Base-by-base conservation (phyloP, 1,140 invertebrate genomes). In the Lamellibrachia luymesi region DNA sequence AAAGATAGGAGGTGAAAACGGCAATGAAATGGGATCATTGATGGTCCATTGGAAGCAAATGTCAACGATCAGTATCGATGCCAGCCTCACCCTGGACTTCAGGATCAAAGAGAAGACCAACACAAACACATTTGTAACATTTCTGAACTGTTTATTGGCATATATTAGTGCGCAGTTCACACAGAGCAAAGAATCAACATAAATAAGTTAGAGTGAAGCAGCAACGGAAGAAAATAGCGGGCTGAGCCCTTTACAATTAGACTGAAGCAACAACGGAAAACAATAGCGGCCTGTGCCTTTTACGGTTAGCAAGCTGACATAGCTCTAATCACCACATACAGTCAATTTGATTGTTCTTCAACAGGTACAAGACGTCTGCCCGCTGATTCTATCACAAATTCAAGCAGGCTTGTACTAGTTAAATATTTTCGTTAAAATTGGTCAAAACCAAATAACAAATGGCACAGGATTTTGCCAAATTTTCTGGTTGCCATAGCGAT, bases 91-190 rank as follows among this genome's bases (percentile, higher is more conserved):
- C 38, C 38, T 1, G 38, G 38, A 38, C 38, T 38, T 38, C 38
- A 38, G 38, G 38, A 38, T 38, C 38, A 38, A 38, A 38, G 38
- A 38, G 38, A 1, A 38, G 38, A 80, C 13, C 64, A 80, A 80
- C 13, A 80, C 17, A 22, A 80, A 80, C 13, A 80, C 64, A 80
- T 17, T 80, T 80, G 25, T 6, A 80, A 80, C 64, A 80, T 80
- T 80, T 80, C 64, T 80, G 64, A 80, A 80, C 64, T 80, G 64
- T 80, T 80, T 80, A 80, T 80, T 80, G 64, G 64, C 64, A 80
- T 80, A 80, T 4, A 80, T 80, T 80, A 80, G 64, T 80, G 64
- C 64, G 64, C 13, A 22, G 64, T 80, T 80, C 64, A 80, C 64
- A 80, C 17, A 22, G 64, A 80, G 64, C 64, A 80, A 80, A 80